Percentiles rank a stretch among this genome's conserved stretches.
Conservation (phyloP, 2,113 vertebrate species). For the Arenaria interpres region DNA sequence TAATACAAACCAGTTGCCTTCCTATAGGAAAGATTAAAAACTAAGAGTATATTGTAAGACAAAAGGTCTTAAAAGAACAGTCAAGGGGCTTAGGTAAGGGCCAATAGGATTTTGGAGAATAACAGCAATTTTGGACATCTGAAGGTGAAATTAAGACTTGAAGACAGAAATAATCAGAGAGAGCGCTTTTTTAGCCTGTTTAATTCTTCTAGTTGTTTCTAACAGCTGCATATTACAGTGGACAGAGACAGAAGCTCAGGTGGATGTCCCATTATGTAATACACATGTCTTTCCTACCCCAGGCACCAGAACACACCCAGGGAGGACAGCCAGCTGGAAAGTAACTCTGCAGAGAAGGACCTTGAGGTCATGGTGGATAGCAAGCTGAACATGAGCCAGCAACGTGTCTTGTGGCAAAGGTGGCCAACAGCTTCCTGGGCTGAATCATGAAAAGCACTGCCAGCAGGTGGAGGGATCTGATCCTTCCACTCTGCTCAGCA, state of each 20-base stretch:
- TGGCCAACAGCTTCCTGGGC: background rate
- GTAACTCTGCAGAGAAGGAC: background rate
- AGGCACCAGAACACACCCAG: accelerated
- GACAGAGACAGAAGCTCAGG: background rate
- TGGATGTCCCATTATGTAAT: background rate
- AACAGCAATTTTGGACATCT: background rate
- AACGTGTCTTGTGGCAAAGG: background rate
- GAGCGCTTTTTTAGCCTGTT: background rate
- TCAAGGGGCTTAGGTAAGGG: background rate
- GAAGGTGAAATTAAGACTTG: background rate
- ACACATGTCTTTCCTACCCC: background rate
- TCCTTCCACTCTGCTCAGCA: background rate
- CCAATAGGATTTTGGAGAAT: background rate
- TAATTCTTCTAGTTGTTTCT: background rate
- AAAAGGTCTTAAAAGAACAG: background rate
- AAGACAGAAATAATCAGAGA: background rate
- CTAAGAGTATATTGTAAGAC: background rate
- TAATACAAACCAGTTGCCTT: background rate
- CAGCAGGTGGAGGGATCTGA: background rate
- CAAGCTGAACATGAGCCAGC: background rate
- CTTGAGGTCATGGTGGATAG: background rate
- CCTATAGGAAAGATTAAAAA: background rate
- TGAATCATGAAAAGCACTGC: background rate
- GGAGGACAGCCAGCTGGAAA: background rate
- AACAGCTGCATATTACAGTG: background rate